Evolutionary conservation across 2,113 vertebrate species (phyloP).

Genomic region (Nannospalax galili): DNA sequence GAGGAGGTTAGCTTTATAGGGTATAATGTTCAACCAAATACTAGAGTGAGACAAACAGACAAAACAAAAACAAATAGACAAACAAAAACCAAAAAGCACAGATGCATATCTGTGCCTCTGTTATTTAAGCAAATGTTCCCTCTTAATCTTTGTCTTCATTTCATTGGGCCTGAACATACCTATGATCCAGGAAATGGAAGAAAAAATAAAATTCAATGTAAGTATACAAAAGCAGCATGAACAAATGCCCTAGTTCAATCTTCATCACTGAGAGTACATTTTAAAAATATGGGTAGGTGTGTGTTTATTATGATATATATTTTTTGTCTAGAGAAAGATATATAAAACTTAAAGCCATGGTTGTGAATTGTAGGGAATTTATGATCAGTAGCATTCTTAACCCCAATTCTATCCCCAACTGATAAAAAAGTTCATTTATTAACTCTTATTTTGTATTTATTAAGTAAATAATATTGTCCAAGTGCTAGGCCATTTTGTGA

Average conservation of each 20-base stretch:
- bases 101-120: not conserved
- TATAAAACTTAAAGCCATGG: not conserved
- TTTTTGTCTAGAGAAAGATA: conserved; percentile 4
- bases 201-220: not conserved
- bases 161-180: not conserved
- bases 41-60: not conserved
- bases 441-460: not conserved
- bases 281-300: not conserved
- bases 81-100: not conserved
- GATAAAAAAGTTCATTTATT: not conserved
- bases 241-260: not conserved
- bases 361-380: not conserved
- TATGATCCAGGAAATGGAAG: not conserved
- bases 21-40: too few species aligned
- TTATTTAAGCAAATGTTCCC: not conserved
- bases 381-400: not conserved
- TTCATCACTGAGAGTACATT: not conserved
- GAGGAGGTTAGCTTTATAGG: not conserved
- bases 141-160: not conserved
- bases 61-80: not conserved
- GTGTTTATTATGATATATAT: not conserved
- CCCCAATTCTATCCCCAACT: not conserved
- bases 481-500: not conserved
- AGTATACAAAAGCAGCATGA: not conserved
- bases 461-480: not conserved